Conservation (phyloP, 2,888 invertebrate genomes). For the Lithophane semibrunnea region DNA sequence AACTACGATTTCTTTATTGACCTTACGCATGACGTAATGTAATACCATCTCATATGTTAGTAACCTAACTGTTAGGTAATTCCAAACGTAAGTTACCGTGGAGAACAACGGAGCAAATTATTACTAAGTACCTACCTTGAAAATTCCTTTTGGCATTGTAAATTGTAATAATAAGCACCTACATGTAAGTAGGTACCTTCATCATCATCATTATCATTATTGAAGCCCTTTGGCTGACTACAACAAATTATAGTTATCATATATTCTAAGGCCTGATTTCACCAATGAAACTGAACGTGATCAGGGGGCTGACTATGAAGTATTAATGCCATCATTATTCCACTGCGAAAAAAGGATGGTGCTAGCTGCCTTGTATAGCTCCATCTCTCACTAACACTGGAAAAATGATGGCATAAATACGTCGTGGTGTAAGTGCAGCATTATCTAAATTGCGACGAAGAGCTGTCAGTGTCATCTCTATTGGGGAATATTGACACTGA, state of each 20-base stretch:
- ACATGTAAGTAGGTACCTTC: neutral
- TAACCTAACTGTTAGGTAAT: slow-evolving; percentile 19
- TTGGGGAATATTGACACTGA: too few relatives aligned
- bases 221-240: neutral
- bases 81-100: slow-evolving; percentile 1
- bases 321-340: too few relatives aligned
- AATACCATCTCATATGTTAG: slow-evolving; percentile 1
- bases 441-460: too few relatives aligned
- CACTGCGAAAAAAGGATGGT: too few relatives aligned
- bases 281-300: too few relatives aligned
- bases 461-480: too few relatives aligned
- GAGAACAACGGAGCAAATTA: neutral
- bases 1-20: slow-evolving; percentile 22
- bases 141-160: slow-evolving; percentile 10
- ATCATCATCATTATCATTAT: neutral
- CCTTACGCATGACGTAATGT: neutral
- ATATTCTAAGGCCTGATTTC: too few relatives aligned
- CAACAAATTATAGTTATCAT: neutral
- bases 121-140: neutral
- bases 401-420: too few relatives aligned
- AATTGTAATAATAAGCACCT: neutral
- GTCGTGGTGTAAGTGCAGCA: too few relatives aligned
- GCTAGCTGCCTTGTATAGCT: too few relatives aligned
- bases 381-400: too few relatives aligned
- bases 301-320: too few relatives aligned